Base-by-base conservation (phyloP, 23 tunicate genomes). In the Clavelina lepadiformis region DNA sequence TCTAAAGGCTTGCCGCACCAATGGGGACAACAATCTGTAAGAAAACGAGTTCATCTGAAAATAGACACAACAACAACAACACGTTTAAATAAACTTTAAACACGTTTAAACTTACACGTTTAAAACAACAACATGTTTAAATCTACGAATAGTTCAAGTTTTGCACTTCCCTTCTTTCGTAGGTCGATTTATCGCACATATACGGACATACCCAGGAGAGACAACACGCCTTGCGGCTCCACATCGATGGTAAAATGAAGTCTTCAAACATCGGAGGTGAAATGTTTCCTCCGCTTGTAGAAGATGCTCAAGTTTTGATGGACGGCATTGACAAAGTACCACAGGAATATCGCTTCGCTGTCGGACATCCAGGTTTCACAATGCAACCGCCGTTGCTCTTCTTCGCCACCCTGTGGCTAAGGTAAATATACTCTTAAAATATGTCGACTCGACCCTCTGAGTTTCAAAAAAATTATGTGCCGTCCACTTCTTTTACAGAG, bases 221-320 rank as follows among this genome's bases (percentile, higher is more conserved):
- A 0, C 88, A 81, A 55, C 79, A 72, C 28, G 61, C 34, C 23
- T 52, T 81, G 55, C 68, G 88, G 21, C 24, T 34, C 0, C 78
- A 71, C 46, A 35, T 49, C 13, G 80, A 64, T 51, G 88, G 88
- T 31, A 81, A 81, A 73, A 11, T 72, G 68, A 81, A 81, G 49
- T 41, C 19, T 51, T 67, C 75, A 29, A 38, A 56, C 0, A 73
- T 54, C 59, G 73, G 73, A 46, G 79, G 88, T 19, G 88, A 81
- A 46, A 68, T 72, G 28, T 81, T 60, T 65, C 88, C 88, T 1
- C 88, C 88, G 2, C 70, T 55, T 3, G 54, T 63, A 18, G 38
- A 52, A 0, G 33, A 72, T 8, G 74, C 79, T 8, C 35, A 73
- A 25, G 79, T 73, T 2, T 21, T 32, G 13, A 81, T 72, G 74